These are phyloP conservation scores for Clostera curtula DNA, from an alignment of 2,888 invertebrate species.

Conservation along the genomic window DNA sequence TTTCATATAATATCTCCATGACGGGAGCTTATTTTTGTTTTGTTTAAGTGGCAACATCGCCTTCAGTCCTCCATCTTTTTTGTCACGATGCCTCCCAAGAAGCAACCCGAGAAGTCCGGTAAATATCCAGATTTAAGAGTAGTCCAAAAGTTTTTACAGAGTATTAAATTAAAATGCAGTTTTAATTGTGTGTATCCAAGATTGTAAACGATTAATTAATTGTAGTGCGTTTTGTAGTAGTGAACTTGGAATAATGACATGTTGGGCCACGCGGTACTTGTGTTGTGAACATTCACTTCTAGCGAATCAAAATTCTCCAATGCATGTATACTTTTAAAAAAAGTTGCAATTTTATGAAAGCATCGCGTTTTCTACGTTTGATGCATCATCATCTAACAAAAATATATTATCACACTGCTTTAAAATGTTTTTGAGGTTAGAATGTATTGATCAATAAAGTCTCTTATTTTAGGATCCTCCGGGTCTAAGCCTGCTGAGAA, in stretches of 20 bases:
- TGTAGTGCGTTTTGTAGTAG: too few species aligned
- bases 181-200: too few species aligned
- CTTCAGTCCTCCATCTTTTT: slow-evolving; percentile 59
- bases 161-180: too few species aligned
- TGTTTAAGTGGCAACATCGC: slow-evolving; percentile 17
- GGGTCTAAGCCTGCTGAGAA: slow-evolving; percentile 66
- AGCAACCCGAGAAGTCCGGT: slow-evolving; percentile 91
- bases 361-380: too few species aligned
- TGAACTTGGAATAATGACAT: slow-evolving; percentile 15
- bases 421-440: slow-evolving; percentile 31
- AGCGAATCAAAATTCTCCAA: too few species aligned
- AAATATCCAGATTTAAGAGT: slow-evolving; percentile 44
- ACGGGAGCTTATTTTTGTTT: too few species aligned
- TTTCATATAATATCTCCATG: too few species aligned
- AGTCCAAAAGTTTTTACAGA: slow-evolving; percentile 4
- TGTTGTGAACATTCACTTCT: slow-evolving; percentile 15
- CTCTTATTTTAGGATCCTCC: slow-evolving; percentile 37
- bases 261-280: slow-evolving; percentile 48
- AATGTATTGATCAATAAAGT: slow-evolving; percentile 6
- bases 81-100: slow-evolving; percentile 88
- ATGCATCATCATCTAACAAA: too few species aligned
- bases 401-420: too few species aligned
- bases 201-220: too few species aligned
- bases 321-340: not conserved
- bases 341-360: not conserved